A percentile compares a stretch with the other conserved stretches of the same genome.
Conservation (phyloP, 2,888 invertebrate species). For the Caenorhabditis becei region DNA sequence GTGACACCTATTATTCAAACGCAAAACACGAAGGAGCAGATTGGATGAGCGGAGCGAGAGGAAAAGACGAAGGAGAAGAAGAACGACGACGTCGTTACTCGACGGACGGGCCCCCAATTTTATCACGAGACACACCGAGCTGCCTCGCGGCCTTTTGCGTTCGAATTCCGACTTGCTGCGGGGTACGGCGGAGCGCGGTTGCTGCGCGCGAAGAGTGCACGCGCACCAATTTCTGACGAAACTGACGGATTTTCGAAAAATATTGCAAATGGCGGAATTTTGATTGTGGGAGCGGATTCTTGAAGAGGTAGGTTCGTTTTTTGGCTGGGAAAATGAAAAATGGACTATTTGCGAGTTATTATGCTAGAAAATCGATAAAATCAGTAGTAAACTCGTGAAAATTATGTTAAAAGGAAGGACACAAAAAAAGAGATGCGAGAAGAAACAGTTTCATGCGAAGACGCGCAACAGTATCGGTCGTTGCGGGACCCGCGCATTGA, state of each 20-base stretch:
- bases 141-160: conserved; percentile 49
- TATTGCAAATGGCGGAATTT: too few relatives aligned
- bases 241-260: neutral
- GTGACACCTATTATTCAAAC: conserved; percentile 45
- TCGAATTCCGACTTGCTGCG: conserved; percentile 24
- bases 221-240: neutral
- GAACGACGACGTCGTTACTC: conserved; percentile 2
- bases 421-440: too few relatives aligned
- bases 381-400: too few relatives aligned
- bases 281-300: too few relatives aligned
- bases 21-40: conserved; percentile 20
- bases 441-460: too few relatives aligned
- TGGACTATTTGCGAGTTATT: too few relatives aligned
- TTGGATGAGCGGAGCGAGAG: conserved; percentile 3
- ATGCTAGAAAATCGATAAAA: too few relatives aligned
- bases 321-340: too few relatives aligned
- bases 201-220: neutral
- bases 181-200: conserved; percentile 40
- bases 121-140: conserved; percentile 35
- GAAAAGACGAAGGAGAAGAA: conserved; percentile 1
- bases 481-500: too few relatives aligned
- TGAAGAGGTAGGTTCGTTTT: too few relatives aligned
- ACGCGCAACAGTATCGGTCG: neutral
- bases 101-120: conserved; percentile 12
- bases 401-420: too few relatives aligned